phyloP scores from a whole-genome alignment of 2,888 invertebrate genomes.

The Pimpla rufipes region DNA sequence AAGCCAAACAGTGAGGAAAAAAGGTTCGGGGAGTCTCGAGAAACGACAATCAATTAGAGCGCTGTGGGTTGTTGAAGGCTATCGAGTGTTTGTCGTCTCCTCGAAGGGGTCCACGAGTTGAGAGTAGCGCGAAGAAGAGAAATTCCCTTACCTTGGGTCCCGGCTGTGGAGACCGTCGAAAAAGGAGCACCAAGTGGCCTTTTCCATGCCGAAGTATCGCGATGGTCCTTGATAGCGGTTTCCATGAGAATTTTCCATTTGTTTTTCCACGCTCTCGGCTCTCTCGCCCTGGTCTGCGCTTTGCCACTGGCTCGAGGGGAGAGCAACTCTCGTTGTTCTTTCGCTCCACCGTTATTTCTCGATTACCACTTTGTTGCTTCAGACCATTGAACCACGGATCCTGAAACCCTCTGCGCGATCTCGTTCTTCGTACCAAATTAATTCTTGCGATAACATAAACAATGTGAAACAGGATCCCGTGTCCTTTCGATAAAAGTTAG shows the following conservation, averaged over 20 bases:
- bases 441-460: background rate
- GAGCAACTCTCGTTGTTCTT: conserved; percentile 18
- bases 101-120: conserved; percentile 70
- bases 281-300: conserved; percentile 49
- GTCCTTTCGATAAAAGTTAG: no score
- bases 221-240: conserved; percentile 62
- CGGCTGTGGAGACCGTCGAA: conserved; percentile 24
- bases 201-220: conserved; percentile 26
- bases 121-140: conserved; percentile 28
- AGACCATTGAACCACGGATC: conserved; percentile 61
- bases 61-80: conserved; percentile 63
- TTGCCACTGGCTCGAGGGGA: background rate
- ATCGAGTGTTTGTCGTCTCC: conserved; percentile 79
- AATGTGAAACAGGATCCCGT: background rate
- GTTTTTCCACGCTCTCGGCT: conserved; percentile 71
- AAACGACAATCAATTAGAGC: conserved; percentile 81
- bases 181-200: conserved; percentile 44
- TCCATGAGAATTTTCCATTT: conserved; percentile 72
- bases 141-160: conserved; percentile 38
- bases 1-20: background rate
- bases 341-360: conserved; percentile 72
- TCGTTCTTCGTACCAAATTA: background rate
- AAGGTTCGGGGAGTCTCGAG: conserved; percentile 43
- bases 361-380: conserved; percentile 76
- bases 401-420: conserved; percentile 12